Evolutionary conservation across 2,113 vertebrate species (phyloP).

Genomic region (Ageneiosus marmoratus): DNA sequence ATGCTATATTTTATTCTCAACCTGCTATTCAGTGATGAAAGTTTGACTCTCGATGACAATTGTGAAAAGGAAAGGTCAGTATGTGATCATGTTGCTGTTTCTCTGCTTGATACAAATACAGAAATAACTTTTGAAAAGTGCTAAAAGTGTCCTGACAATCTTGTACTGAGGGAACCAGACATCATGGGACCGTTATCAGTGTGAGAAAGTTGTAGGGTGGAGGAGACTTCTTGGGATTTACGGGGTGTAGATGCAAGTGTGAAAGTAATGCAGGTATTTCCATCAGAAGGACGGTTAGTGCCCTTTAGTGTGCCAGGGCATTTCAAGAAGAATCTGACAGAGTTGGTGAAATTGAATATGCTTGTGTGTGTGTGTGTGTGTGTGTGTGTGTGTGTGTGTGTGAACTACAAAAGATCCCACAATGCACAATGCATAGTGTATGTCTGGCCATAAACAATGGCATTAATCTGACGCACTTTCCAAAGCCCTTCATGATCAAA

Average conservation of each 20-base stretch:
- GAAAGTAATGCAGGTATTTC: slow-evolving; percentile 29
- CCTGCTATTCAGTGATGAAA: background rate
- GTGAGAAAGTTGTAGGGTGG: slow-evolving; percentile 17
- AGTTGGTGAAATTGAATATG: background rate
- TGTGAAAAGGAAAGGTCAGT: background rate
- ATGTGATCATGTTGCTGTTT: background rate
- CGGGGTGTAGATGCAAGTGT: slow-evolving; percentile 43
- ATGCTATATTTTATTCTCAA: background rate
- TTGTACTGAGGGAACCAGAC: background rate
- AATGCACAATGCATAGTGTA: background rate
- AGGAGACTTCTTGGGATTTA: background rate
- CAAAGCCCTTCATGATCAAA: background rate
- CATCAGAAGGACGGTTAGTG: slow-evolving; percentile 9
- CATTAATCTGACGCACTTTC: background rate
- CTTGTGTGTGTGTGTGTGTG: background rate
- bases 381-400: background rate
- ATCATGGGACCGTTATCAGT: slow-evolving; percentile 6
- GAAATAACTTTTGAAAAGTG: background rate
- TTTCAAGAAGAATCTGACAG: slow-evolving; percentile 28
- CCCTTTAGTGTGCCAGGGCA: background rate
- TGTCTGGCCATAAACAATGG: background rate
- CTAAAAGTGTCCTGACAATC: background rate
- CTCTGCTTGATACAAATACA: background rate
- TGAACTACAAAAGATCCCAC: background rate
- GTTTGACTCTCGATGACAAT: background rate